Percentiles rank a stretch among this genome's conserved stretches.
Evolutionary conservation across 2,113 vertebrate genomes (phyloP).

Genomic region (Todiramphus saurophagus): DNA sequence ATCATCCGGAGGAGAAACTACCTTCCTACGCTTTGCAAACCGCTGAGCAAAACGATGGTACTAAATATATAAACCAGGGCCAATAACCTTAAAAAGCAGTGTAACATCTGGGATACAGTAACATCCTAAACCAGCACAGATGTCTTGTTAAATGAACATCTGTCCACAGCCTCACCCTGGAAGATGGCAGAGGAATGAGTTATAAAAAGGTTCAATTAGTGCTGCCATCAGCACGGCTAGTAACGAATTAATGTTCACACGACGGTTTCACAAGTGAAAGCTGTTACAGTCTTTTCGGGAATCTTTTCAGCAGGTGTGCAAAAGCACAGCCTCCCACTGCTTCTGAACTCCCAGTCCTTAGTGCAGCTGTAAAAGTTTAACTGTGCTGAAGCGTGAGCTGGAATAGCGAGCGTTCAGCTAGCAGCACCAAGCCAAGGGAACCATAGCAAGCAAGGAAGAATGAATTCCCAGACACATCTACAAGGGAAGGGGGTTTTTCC

Average conservation of each 20-base stretch:
- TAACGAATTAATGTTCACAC: not conserved
- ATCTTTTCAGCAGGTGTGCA: not conserved
- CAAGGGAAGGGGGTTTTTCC: accelerated
- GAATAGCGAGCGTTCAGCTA: not conserved
- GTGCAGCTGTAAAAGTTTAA: not conserved
- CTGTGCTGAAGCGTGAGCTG: not conserved
- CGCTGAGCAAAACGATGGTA: not conserved
- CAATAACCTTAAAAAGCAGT: slow-evolving; percentile 46
- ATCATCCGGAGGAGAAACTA: not conserved
- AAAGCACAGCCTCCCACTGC: not conserved
- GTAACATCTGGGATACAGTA: slow-evolving; percentile 57
- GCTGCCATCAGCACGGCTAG: not conserved
- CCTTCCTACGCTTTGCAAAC: not conserved
- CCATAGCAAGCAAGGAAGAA: not conserved
- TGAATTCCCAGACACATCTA: not conserved
- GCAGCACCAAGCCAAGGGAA: not conserved
- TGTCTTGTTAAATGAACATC: slow-evolving; percentile 65
- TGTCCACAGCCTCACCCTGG: not conserved
- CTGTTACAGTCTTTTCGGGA: not conserved
- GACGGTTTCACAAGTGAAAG: not conserved
- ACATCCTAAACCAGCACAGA: slow-evolving; percentile 57
- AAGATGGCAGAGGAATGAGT: slow-evolving; percentile 8
- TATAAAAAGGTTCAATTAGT: slow-evolving; percentile 39
- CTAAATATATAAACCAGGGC: not conserved
- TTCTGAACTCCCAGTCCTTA: not conserved